Conservation (phyloP, 1,140 invertebrate species). For the Rhynchophorus ferrugineus region DNA sequence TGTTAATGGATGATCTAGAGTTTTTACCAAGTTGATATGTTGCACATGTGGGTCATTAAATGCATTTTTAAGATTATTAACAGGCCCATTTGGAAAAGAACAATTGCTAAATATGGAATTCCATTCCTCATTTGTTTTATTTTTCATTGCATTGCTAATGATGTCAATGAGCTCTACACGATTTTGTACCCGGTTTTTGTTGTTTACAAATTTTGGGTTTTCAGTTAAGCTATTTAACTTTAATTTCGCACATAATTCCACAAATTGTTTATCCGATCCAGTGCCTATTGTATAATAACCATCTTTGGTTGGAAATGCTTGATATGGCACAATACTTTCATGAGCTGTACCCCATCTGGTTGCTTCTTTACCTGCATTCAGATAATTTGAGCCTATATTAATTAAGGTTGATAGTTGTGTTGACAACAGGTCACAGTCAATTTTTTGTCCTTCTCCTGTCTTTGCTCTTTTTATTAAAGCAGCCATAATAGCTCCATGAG, state of each 20-base stretch:
- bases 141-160: constrained; percentile 53
- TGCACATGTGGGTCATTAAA: constrained; percentile 83
- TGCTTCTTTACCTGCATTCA: constrained; percentile 77
- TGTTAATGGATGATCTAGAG: constrained; percentile 61
- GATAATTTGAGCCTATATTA: constrained; percentile 84
- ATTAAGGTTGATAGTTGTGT: constrained; percentile 85
- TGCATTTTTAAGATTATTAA: constrained; percentile 79
- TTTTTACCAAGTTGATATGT: constrained; percentile 67
- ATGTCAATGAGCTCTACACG: constrained; percentile 59
- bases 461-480: constrained; percentile 71
- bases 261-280: constrained; percentile 73
- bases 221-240: constrained; percentile 51
- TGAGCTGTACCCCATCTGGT: constrained; percentile 83
- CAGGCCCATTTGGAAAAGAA: constrained; percentile 80
- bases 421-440: constrained; percentile 89
- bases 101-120: constrained; percentile 59
- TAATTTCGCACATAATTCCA: constrained; percentile 58
- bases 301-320: constrained; percentile 75
- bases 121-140: constrained; percentile 74
- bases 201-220: constrained; percentile 63
- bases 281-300: constrained; percentile 79
- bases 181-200: constrained; percentile 68
- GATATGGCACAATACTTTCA: constrained; percentile 91
- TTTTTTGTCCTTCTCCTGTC: constrained; percentile 82
- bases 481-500: constrained; percentile 91